Evolutionary conservation across 2,113 vertebrate species (phyloP).

Genomic region (Donacobius atricapilla): DNA sequence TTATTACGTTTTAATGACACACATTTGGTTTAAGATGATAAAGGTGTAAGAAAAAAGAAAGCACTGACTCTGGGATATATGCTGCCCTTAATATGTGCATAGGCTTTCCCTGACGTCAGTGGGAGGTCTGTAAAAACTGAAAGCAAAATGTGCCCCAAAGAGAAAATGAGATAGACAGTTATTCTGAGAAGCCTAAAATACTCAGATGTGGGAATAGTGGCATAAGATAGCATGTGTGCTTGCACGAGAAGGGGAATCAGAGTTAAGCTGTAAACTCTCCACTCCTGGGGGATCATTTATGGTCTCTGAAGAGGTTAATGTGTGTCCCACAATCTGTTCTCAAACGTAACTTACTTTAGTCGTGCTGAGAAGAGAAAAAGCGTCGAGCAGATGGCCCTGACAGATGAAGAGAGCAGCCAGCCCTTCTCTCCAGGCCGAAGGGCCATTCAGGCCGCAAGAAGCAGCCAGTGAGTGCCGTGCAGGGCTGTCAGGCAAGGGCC

Average conservation of each 20-base stretch:
- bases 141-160: not conserved
- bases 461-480: slow-evolving; percentile 32
- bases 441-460: slow-evolving; percentile 55
- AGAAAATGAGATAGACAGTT: not conserved
- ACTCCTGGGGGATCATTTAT: slow-evolving; percentile 35
- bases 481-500: slow-evolving; percentile 30
- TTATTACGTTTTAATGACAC: no score
- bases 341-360: slow-evolving; percentile 35
- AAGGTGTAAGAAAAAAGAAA: not conserved
- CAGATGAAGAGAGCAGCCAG: slow-evolving; percentile 61
- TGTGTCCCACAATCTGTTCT: slow-evolving; percentile 38
- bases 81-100: not conserved
- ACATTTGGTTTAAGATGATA: no score
- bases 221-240: not conserved
- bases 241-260: not conserved
- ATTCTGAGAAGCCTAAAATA: not conserved
- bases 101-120: not conserved
- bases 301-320: slow-evolving; percentile 54
- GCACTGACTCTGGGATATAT: not conserved
- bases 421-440: slow-evolving; percentile 34
- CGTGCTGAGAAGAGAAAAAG: slow-evolving; percentile 47
- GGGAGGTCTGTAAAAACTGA: not conserved
- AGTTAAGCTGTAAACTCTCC: not conserved
- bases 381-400: slow-evolving; percentile 58
- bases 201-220: not conserved